Percentiles rank a stretch among this genome's conserved stretches.
Conservation (phyloP, 2,113 vertebrate species). For the Aplodontia rufa region DNA sequence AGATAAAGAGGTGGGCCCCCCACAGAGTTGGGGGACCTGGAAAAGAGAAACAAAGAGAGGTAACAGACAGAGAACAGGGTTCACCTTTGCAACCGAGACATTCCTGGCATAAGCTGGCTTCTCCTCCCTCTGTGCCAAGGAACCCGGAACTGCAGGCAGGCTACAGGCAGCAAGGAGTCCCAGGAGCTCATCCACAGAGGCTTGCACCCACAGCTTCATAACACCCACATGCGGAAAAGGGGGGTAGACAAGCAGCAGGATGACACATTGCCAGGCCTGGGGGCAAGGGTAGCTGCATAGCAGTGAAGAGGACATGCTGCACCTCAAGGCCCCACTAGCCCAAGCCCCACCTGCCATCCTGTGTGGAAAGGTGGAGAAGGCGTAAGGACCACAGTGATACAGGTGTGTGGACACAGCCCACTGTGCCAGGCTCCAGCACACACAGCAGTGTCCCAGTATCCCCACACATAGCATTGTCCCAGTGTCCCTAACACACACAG, state of each 20-base stretch:
- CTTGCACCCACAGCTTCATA: neutral
- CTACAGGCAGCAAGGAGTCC: neutral
- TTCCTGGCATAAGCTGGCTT: neutral
- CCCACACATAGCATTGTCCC: too few species aligned
- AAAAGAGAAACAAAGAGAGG: neutral
- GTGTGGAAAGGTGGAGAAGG: neutral
- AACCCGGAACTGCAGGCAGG: neutral
- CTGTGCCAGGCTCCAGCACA: neutral
- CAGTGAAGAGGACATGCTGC: neutral
- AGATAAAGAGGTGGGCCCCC: neutral
- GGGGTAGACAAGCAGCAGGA: too few species aligned
- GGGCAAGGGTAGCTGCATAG: neutral
- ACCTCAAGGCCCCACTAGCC: neutral
- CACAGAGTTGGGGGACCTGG: neutral
- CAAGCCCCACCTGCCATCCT: too few species aligned
- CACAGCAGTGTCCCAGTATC: neutral
- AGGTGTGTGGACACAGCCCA: neutral
- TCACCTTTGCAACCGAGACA: neutral
- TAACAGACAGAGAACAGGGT: too few species aligned
- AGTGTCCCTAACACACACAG: neutral
- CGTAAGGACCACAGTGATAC: neutral
- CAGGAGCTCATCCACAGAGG: neutral
- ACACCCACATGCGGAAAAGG: neutral
- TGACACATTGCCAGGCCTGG: neutral
- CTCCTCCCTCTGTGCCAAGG: neutral